Evolutionary conservation across 2,888 invertebrate genomes (phyloP), one percentile per base, ranked within the genome.

Genomic region (Drosophila affinis): DNA sequence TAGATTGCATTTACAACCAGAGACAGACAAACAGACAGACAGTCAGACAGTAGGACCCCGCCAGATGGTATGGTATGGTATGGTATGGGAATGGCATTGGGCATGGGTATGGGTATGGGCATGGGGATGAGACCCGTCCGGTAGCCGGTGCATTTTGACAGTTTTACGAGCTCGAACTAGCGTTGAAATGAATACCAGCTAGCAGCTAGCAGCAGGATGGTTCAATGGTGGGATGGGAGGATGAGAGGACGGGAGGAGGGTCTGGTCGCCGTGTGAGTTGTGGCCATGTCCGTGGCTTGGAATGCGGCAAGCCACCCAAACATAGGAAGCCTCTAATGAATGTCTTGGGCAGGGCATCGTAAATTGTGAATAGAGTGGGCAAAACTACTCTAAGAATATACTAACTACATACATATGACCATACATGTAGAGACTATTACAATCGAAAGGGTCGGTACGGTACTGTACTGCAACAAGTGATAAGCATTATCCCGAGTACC

Each of bases 61-160:
- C 72, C 81, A 68, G 61, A 34, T 51, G 67, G 58, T 67, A 55
- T 47, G 21, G 24, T 44, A 53, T 39, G 32, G 24, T 29, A 53
- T 39, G 45, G 27, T 17, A 44, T 9, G 10, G 34, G 34, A 4
- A 44, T 9, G n/a, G 17, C 17, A 21, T 21, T 21, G 21, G 21
- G 21, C 21, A 21, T 21, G 21, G 27, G 34, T 12, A 12, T 12
- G 34, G 32, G 24, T 5, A 27, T 27, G 27, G 9, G 29, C 29
- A 45, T 34, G 27, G 54, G 39, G 34, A 9, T 34, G 49, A 53
- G 59, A 64, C 65, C 71, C 74, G 78, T 82, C 81, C 88, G 75
- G 83, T 84, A 84, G 83, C 87, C 84, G 79, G 87, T 88, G 85
- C 82, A 87, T 86, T 86, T 88, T 88, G 85, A 86, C 89, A 86